Conservation (phyloP, 2,113 vertebrate genomes). For the Pleuronectes platessa region DNA sequence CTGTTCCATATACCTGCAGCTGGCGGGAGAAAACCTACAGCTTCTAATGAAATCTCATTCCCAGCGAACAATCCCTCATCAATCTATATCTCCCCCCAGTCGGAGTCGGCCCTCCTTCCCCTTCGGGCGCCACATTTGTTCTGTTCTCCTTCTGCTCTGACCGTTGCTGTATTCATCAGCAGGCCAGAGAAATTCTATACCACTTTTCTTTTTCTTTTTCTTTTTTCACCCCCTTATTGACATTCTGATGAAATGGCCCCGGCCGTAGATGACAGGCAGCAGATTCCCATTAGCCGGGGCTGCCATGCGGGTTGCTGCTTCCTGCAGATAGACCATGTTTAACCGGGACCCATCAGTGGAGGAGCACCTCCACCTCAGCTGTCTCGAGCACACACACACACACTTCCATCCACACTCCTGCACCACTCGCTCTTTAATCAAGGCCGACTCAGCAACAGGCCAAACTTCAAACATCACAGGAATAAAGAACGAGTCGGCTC, state of each 20-base stretch:
- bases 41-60: constrained; percentile 68
- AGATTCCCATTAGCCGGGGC: constrained; percentile 68
- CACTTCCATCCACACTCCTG: background rate
- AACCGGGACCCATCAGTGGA: constrained; percentile 48
- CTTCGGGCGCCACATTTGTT: constrained; percentile 45
- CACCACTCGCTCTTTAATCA: constrained; percentile 49
- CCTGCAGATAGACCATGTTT: constrained; percentile 49
- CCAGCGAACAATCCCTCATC: constrained; percentile 66
- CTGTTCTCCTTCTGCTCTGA: constrained; percentile 40
- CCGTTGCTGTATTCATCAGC: constrained; percentile 58
- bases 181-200: constrained; percentile 63
- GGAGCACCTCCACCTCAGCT: constrained; percentile 45
- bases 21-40: constrained; percentile 61
- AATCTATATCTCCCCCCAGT: constrained; percentile 62
- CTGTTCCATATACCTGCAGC: constrained; percentile 62
- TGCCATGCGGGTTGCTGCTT: constrained; percentile 41
- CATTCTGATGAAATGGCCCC: constrained; percentile 66
- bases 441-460: constrained; percentile 40
- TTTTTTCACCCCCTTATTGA: constrained; percentile 47
- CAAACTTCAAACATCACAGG: constrained; percentile 60
- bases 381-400: background rate
- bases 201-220: constrained; percentile 4
- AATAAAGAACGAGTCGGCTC: constrained; percentile 56
- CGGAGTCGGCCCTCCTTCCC: constrained; percentile 16
- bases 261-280: constrained; percentile 68